Evolutionary conservation across 2,113 vertebrate genomes (phyloP), one percentile per base, ranked within the genome.

Genomic region (Anhinga anhinga): DNA sequence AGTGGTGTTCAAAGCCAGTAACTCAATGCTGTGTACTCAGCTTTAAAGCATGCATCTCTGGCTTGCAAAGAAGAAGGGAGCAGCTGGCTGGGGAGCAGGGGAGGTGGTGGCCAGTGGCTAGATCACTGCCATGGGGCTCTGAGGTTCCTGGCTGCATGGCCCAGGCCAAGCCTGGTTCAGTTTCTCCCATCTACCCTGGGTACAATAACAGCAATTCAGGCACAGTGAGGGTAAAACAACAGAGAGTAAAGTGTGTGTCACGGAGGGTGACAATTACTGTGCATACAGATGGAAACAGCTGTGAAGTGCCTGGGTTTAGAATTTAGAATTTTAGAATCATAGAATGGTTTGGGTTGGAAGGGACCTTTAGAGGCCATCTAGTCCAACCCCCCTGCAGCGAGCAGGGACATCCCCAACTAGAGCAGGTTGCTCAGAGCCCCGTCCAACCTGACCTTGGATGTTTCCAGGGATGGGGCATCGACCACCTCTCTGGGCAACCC

Each of bases 21-120:
- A 5, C 61, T 55, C 65, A 15, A 0, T 18, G 2, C 32, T 20
- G 9, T 7, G 63, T 23, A 0, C 30, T 66, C 82, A 15, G 55
- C 70, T 69, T 29, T 13, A 11, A 11, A 45, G 56, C 45, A 12
- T 1, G 0, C 5, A 6, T 19, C 18, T 22, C n/a, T 79, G 1
- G 0, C 12, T 74, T 11, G 22, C 38, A 20, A 45, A 38, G 30
- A 45, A 38, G 30, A 67, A 16, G 29, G 61, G 13, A 49, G 74
- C 5, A 3, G 50, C 40, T 65, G 63, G n/a, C 29, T 56, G 73
- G 9, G 52, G 55, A 59, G 79, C 62, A 26, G 38, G 7, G 13
- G 2, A 20, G 47, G 13, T 23, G 58, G 4, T 58, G 29, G 44
- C 32, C 2, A 3, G 36, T 25, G 36, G 26, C 34, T 56, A 11